phyloP scores from a whole-genome alignment of 2,797 vertebrate genomes.

The Gambelia wislizenii region DNA sequence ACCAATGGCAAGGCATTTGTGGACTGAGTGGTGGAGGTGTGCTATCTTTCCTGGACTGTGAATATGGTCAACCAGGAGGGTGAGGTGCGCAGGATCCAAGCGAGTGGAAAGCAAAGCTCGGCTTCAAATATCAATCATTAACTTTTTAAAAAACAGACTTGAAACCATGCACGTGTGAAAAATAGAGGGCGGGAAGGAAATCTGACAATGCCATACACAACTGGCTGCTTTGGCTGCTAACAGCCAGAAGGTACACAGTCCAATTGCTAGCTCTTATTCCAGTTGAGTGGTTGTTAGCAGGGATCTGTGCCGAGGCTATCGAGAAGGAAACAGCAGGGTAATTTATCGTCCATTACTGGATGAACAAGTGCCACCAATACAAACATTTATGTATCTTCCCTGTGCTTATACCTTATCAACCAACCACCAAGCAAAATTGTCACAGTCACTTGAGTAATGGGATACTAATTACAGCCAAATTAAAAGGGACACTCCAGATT shows the following conservation, averaged over 20 bases:
- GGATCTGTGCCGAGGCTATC: neutral
- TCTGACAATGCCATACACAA: neutral
- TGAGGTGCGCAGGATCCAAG: neutral
- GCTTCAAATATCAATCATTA: neutral
- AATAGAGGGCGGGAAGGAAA: neutral
- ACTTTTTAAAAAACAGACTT: neutral
- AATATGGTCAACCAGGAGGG: neutral
- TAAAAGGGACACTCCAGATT: constrained; percentile 7
- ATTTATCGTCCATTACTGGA: constrained; percentile 2
- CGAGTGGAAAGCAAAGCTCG: neutral
- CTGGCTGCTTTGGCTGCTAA: neutral
- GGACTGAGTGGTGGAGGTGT: neutral
- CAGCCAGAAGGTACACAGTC: neutral
- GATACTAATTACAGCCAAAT: constrained; percentile 11
- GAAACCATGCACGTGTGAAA: neutral
- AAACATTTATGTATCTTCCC: neutral
- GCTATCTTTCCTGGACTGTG: no score
- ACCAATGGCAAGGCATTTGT: neutral
- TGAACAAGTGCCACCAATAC: neutral
- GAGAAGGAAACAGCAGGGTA: neutral
- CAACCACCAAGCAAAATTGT: neutral
- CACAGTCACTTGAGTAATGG: neutral
- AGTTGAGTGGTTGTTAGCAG: neutral
- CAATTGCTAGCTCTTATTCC: neutral
- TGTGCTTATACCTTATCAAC: neutral